Evolutionary conservation across 2,797 vertebrate genomes (phyloP).

Genomic region (Sebastiscus albofasciatus): DNA sequence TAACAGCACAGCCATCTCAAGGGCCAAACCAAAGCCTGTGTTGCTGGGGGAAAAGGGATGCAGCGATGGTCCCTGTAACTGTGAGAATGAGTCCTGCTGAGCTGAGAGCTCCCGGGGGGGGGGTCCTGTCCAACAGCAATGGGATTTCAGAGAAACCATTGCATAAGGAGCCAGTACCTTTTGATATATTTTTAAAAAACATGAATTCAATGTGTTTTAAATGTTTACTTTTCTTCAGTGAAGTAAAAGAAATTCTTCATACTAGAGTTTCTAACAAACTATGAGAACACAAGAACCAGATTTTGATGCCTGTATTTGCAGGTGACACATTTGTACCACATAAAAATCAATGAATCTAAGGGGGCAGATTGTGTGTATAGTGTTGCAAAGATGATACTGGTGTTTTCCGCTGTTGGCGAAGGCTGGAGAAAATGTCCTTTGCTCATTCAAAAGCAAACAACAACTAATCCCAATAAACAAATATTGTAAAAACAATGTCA

Average conservation of each 20-base stretch:
- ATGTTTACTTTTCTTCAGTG: background rate
- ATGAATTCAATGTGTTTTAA: background rate
- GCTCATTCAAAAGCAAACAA: background rate
- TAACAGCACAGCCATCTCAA: background rate
- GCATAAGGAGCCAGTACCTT: background rate
- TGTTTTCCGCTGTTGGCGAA: background rate
- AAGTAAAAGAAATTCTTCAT: background rate
- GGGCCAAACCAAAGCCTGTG: background rate
- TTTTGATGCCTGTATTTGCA: background rate
- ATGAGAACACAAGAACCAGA: background rate
- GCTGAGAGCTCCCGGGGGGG: background rate
- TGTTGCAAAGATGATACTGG: background rate
- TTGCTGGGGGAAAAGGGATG: background rate
- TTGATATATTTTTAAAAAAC: background rate
- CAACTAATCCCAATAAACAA: background rate
- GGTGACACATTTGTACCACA: background rate
- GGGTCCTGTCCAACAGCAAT: background rate
- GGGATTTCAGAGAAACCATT: background rate
- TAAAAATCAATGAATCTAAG: background rate
- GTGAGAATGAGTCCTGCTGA: background rate
- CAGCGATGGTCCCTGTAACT: background rate
- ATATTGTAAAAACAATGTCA: background rate
- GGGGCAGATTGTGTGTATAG: background rate
- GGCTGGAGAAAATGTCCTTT: background rate
- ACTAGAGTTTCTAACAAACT: background rate